Conservation (phyloP, 2,797 vertebrate species). For the Gadopsis marmoratus region DNA sequence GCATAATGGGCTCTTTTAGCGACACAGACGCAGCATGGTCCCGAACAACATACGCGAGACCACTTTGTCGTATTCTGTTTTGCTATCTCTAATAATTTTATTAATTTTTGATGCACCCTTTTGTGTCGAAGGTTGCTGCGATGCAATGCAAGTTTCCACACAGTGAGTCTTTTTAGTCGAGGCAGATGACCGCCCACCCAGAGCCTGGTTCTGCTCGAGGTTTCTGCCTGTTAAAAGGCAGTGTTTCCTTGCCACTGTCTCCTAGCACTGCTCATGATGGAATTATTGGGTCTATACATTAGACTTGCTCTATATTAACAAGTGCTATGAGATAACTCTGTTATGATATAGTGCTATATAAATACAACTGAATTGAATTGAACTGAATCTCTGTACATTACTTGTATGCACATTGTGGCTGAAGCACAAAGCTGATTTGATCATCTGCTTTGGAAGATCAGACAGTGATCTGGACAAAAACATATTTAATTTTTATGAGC, state of each 20-base stretch:
- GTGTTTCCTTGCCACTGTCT: too few species aligned
- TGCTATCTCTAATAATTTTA: background rate
- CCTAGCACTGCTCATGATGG: too few species aligned
- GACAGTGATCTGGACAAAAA: background rate
- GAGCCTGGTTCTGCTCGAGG: too few species aligned
- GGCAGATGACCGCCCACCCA: too few species aligned
- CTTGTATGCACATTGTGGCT: background rate
- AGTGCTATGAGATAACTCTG: too few species aligned
- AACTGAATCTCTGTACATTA: background rate
- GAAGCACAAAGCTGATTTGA: background rate
- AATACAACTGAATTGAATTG: too few species aligned
- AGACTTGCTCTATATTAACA: too few species aligned
- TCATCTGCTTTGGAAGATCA: background rate
- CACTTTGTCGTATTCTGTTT: background rate
- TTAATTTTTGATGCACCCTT: background rate
- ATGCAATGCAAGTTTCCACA: too few species aligned
- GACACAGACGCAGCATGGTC: conserved; percentile 13
- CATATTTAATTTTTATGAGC: background rate
- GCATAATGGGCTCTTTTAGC: conserved; percentile 47
- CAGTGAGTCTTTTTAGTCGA: background rate
- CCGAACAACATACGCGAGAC: conserved; percentile 1
- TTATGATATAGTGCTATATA: too few species aligned
- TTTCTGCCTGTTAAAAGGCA: too few species aligned
- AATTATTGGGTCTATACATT: too few species aligned
- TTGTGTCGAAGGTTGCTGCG: background rate